A percentile compares a stretch with the other conserved stretches of the same genome.
Conservation (phyloP, 2,888 invertebrate species). For the Pimpla rufipes region DNA sequence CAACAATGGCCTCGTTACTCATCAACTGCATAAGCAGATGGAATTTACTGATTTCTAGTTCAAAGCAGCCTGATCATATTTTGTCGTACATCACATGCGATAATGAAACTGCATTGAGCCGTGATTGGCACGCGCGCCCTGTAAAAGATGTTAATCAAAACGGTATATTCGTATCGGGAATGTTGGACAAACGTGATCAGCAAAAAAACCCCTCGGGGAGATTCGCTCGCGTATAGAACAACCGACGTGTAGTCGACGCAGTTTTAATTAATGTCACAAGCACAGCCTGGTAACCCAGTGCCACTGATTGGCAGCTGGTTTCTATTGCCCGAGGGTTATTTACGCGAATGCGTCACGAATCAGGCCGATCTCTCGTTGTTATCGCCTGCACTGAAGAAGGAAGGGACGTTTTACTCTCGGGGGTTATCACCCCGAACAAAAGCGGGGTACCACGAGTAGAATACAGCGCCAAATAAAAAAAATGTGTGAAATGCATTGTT, state of each 20-base stretch:
- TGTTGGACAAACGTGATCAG: slow-evolving; percentile 41
- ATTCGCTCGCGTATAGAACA: slow-evolving; percentile 27
- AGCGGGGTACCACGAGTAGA: slow-evolving; percentile 3
- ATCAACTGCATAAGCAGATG: too few species aligned
- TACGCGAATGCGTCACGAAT: slow-evolving; percentile 53
- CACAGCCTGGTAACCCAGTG: slow-evolving; percentile 59
- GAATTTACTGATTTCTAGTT: too few species aligned
- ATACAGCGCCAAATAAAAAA: slow-evolving; percentile 27
- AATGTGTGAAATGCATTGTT: neutral
- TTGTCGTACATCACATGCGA: neutral
- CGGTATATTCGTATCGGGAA: slow-evolving; percentile 47
- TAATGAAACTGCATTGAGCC: slow-evolving; percentile 2
- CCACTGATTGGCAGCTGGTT: slow-evolving; percentile 66
- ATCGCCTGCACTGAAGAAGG: slow-evolving; percentile 15
- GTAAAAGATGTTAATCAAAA: slow-evolving; percentile 51
- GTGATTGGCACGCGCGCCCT: slow-evolving; percentile 7
- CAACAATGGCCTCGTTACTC: too few species aligned
- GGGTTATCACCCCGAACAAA: slow-evolving; percentile 9
- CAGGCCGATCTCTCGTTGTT: slow-evolving; percentile 55
- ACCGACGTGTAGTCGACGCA: slow-evolving; percentile 37
- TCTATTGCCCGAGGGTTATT: slow-evolving; percentile 59
- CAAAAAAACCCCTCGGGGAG: slow-evolving; percentile 20
- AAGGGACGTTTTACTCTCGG: slow-evolving; percentile 47
- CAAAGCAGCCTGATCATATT: too few species aligned
- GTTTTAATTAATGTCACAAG: slow-evolving; percentile 69